These are phyloP conservation scores for Cremastobaeus sp. DNA, from an alignment of 2,888 invertebrate species.

Conservation along the genomic window DNA sequence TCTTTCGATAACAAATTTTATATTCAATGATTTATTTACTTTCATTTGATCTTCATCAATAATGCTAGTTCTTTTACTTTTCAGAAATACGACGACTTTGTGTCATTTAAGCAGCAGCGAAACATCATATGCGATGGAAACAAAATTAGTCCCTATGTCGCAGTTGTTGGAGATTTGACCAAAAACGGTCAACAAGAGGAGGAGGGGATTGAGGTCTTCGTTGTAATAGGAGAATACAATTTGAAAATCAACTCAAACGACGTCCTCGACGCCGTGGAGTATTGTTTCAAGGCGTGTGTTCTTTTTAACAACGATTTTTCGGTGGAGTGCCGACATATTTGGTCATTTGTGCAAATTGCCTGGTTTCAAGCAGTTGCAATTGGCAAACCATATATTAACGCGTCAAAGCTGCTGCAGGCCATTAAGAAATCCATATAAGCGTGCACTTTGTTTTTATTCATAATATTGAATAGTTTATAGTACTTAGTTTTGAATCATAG, in stretches of 20 bases:
- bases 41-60: neutral
- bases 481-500: too few species aligned
- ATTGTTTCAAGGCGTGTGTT: conserved; percentile 39
- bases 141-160: conserved; percentile 9
- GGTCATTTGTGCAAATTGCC: conserved; percentile 27
- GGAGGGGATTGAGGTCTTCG: neutral
- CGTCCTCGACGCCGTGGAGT: conserved; percentile 33
- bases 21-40: neutral
- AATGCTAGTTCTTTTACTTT: neutral
- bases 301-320: conserved; percentile 29
- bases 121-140: conserved; percentile 1
- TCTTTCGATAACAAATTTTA: neutral
- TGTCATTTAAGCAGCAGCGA: neutral
- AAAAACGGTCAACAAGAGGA: neutral
- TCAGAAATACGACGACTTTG: conserved; percentile 1
- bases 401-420: conserved; percentile 12
- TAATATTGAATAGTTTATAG: too few species aligned
- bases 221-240: conserved; percentile 4
- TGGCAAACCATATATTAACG: conserved; percentile 8
- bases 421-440: neutral
- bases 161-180: conserved; percentile 6
- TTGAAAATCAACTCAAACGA: conserved; percentile 7
- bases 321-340: conserved; percentile 28
- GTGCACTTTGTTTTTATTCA: neutral
- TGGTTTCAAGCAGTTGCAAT: conserved; percentile 14